phyloP scores from a whole-genome alignment of 2,888 invertebrate genomes.

The Trichopoda pennipes region DNA sequence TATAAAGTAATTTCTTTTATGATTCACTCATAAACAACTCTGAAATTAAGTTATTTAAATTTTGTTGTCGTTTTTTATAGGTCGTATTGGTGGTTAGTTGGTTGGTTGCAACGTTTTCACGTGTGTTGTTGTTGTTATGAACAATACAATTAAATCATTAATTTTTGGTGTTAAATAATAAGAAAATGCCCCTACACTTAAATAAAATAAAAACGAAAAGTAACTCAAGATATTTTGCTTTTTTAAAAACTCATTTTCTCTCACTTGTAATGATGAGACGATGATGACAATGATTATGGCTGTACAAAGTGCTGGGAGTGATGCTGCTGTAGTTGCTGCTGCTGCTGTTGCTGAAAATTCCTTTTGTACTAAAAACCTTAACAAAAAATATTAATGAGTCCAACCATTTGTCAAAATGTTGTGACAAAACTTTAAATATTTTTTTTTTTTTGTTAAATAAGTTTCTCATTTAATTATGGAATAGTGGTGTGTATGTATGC shows the following conservation, averaged over 20 bases:
- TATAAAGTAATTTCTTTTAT: slow-evolving; percentile 59
- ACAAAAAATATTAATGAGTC: slow-evolving; percentile 9
- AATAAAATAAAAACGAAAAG: neutral
- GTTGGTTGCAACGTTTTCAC: neutral
- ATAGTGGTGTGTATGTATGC: no score
- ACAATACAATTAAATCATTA: slow-evolving; percentile 62
- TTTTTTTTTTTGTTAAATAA: neutral
- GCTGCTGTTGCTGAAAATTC: neutral
- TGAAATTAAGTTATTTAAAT: slow-evolving; percentile 47
- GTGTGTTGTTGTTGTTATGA: slow-evolving; percentile 34
- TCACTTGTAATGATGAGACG: slow-evolving; percentile 20
- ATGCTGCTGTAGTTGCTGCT: neutral
- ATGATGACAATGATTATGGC: slow-evolving; percentile 10
- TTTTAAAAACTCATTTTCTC: slow-evolving; percentile 6
- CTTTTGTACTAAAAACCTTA: neutral
- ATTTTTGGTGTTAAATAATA: slow-evolving; percentile 59
- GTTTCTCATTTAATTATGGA: neutral
- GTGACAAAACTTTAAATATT: neutral
- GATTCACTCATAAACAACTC: slow-evolving; percentile 59
- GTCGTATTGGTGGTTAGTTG: neutral
- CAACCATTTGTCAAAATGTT: slow-evolving; percentile 18
- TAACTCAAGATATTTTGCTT: slow-evolving; percentile 5
- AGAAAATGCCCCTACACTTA: slow-evolving; percentile 41
- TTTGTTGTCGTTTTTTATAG: slow-evolving; percentile 17
- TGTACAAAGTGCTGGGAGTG: neutral